These are phyloP conservation scores for Cricetomys ansorgei DNA, from an alignment of 2,113 vertebrate genomes.

Conservation along the genomic window DNA sequence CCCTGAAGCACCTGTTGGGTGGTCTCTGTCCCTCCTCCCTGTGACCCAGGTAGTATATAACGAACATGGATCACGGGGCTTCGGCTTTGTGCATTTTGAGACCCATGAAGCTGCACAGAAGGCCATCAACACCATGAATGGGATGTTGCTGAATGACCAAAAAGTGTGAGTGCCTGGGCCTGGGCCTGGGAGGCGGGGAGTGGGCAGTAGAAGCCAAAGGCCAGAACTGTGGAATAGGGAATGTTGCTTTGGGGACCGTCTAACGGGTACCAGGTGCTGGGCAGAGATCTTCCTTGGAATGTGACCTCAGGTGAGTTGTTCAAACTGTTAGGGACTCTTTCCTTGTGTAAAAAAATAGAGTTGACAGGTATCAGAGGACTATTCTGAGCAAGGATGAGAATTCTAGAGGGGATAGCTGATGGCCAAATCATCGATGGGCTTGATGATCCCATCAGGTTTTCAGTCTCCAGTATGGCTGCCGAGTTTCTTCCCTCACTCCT, in stretches of 20 bases:
- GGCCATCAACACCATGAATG: slow-evolving; percentile 97
- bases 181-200: not conserved
- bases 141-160: slow-evolving; percentile 97
- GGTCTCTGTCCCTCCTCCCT: not conserved
- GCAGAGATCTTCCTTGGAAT: not conserved
- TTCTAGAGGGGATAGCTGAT: not conserved
- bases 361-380: not conserved
- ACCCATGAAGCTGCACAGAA: slow-evolving; percentile 94
- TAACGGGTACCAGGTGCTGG: not conserved
- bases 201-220: not conserved
- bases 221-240: fast-evolving
- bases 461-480: not conserved
- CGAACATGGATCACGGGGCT: slow-evolving; percentile 96
- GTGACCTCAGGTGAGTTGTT: not conserved
- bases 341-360: not conserved
- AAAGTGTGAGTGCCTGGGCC: slow-evolving; percentile 92
- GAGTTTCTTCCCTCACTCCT: not conserved
- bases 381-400: not conserved
- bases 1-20: not conserved
- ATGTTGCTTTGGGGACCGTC: not conserved
- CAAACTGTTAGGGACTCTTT: not conserved
- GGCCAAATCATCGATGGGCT: not conserved
- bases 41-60: slow-evolving; percentile 94
- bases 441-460: not conserved
- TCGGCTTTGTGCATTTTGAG: slow-evolving; percentile 99